Evolutionary conservation across 2,113 vertebrate species (phyloP).

Genomic region (Glaucomys volans): DNA sequence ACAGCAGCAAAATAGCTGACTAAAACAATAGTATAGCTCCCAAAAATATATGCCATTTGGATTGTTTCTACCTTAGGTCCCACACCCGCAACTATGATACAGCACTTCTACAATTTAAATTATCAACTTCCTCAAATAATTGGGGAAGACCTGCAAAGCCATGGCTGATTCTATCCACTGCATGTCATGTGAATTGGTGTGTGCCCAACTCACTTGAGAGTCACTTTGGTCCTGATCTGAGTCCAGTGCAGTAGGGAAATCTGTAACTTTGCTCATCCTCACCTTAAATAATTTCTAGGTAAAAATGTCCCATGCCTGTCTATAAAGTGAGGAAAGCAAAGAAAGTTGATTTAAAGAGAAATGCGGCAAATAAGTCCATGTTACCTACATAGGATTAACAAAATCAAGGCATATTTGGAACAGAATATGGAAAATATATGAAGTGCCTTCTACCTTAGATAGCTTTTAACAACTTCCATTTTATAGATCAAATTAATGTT

Average conservation of each 20-base stretch:
- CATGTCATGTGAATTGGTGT: neutral
- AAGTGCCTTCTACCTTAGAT: constrained; percentile 65
- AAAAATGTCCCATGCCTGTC: neutral
- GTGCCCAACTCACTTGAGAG: neutral
- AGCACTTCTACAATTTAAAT: neutral
- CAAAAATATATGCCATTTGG: neutral
- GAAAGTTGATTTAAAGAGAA: constrained; percentile 51
- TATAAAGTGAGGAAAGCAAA: constrained; percentile 58
- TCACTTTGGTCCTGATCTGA: neutral
- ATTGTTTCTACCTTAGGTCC: neutral
- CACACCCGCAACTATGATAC: neutral
- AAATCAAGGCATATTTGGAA: constrained; percentile 48
- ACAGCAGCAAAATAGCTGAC: too few species aligned
- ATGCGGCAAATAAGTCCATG: constrained; percentile 47
- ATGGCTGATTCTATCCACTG: neutral
- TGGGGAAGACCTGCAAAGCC: neutral
- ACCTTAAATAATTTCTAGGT: neutral
- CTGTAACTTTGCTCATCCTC: neutral
- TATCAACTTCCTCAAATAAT: neutral
- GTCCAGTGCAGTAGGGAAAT: neutral
- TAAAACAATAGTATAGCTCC: neutral
- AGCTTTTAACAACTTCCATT: constrained; percentile 74
- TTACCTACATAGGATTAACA: neutral
- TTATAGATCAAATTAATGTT: constrained; percentile 79
- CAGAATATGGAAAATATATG: constrained; percentile 54